phyloP scores from a whole-genome alignment of 1,140 invertebrate species.

The Mycetomoellerius zeteki region DNA sequence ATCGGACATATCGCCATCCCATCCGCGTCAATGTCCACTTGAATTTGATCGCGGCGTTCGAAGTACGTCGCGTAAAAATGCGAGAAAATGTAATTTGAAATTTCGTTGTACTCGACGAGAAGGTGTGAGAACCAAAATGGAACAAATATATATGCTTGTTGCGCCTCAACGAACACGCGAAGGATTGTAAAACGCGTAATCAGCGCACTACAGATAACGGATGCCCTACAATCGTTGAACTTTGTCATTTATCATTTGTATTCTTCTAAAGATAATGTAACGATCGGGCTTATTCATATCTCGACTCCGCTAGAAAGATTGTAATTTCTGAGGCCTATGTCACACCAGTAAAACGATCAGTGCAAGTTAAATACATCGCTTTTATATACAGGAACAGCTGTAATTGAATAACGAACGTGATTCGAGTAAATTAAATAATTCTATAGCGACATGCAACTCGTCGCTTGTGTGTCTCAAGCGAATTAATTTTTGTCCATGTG shows the following conservation, averaged over 20 bases:
- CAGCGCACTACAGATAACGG: conserved; percentile 65
- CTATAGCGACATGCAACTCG: not conserved
- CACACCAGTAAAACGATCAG: not conserved
- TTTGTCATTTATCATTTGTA: conserved; percentile 73
- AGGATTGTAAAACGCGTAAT: conserved; percentile 64
- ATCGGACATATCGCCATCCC: conserved; percentile 18
- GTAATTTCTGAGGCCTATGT: not conserved
- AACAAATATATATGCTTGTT: not conserved
- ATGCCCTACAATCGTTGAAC: conserved; percentile 75
- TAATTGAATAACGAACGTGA: not conserved
- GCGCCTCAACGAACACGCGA: not conserved
- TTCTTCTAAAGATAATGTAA: conserved; percentile 66
- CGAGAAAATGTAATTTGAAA: not conserved
- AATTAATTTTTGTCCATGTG: conserved; percentile 28
- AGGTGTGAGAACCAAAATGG: not conserved
- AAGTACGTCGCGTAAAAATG: not conserved
- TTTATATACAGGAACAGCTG: too few relatives aligned
- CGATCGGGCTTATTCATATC: conserved; percentile 59
- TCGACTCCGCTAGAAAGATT: not conserved
- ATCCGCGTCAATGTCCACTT: not conserved
- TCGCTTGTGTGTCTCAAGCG: not conserved
- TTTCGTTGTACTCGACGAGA: not conserved
- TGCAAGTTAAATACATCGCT: not conserved
- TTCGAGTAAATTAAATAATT: conserved; percentile 10
- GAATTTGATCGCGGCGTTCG: not conserved